Evolutionary conservation across 2,113 vertebrate genomes (phyloP).

Genomic region (Alligator mississippiensis): DNA sequence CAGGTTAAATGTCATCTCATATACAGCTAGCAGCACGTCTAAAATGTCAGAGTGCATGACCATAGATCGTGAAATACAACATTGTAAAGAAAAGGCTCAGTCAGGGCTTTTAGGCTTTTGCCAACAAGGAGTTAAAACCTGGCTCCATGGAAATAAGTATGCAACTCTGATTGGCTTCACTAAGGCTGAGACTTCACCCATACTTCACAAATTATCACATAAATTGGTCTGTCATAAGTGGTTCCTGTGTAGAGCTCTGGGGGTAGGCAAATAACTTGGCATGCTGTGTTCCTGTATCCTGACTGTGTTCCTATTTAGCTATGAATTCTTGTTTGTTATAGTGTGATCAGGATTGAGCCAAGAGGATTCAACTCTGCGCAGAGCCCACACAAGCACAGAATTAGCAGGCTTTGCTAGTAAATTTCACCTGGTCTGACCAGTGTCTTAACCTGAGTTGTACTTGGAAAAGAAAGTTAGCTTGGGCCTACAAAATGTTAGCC

Average conservation of each 20-base stretch:
- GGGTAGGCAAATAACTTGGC: not conserved
- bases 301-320: not conserved
- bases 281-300: not conserved
- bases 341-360: not conserved
- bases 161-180: not conserved
- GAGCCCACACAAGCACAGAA: not conserved
- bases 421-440: not conserved
- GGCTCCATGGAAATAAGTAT: not conserved
- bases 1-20: not conserved
- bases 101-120: not conserved
- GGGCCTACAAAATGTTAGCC: not conserved
- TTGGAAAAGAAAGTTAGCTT: not conserved
- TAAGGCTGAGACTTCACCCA: not conserved
- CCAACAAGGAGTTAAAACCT: too few species aligned
- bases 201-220: not conserved
- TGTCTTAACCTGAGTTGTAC: not conserved
- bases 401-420: not conserved
- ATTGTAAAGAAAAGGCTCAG: not conserved
- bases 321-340: not conserved
- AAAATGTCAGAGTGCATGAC: not conserved
- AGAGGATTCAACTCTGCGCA: not conserved
- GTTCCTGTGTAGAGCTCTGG: not conserved
- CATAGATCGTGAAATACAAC: not conserved
- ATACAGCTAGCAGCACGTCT: too few species aligned
- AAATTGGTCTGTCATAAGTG: not conserved